phyloP scores from a whole-genome alignment of 2,797 vertebrate species.

The Danio aesculapii region DNA sequence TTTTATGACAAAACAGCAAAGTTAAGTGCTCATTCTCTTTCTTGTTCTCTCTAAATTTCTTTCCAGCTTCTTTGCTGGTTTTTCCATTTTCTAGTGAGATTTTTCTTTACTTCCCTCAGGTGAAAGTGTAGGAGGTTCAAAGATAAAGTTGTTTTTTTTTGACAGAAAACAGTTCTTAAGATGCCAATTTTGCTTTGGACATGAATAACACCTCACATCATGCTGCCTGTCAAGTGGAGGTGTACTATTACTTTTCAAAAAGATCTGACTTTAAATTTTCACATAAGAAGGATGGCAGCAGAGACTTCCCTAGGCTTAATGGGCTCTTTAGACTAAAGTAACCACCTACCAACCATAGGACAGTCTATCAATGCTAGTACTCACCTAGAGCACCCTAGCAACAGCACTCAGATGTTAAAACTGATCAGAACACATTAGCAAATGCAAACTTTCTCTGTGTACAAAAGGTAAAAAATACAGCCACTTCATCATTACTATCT shows the following conservation, averaged over 20 bases:
- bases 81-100: neutral
- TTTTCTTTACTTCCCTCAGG: neutral
- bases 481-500: too few relatives aligned
- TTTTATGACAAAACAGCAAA: constrained; percentile 5
- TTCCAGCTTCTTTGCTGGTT: neutral
- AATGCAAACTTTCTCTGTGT: too few relatives aligned
- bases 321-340: neutral
- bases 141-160: constrained; percentile 10
- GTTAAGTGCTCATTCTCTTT: neutral
- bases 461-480: too few relatives aligned
- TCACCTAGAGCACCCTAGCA: neutral
- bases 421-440: too few relatives aligned
- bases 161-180: neutral
- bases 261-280: constrained; percentile 4
- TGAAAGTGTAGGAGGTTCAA: neutral
- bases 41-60: neutral
- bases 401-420: neutral
- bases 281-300: neutral
- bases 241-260: constrained; percentile 19
- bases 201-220: constrained; percentile 13
- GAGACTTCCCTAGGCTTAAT: neutral
- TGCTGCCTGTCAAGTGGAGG: neutral
- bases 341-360: neutral
- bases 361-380: constrained; percentile 9
- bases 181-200: neutral